phyloP scores from a whole-genome alignment of 2,113 vertebrate species.

The Amphiprion ocellaris region DNA sequence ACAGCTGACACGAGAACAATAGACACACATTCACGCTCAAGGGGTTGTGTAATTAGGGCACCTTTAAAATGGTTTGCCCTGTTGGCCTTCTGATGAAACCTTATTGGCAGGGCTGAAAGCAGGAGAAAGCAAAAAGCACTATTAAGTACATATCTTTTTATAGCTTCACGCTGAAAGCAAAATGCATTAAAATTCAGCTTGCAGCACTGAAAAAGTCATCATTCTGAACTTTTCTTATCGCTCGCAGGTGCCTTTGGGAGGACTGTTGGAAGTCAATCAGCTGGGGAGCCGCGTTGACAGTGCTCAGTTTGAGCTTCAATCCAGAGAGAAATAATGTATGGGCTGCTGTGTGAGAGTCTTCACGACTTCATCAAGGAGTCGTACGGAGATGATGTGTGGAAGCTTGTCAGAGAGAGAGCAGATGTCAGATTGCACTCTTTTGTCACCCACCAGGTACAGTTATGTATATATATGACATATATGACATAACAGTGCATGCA shows the following conservation, averaged over 20 bases:
- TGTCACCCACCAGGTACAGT: constrained; percentile 82
- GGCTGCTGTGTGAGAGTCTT: constrained; percentile 85
- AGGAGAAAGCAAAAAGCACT: constrained; percentile 24
- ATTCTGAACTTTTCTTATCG: constrained; percentile 47
- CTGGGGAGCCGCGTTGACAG: constrained; percentile 46
- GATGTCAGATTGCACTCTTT: constrained; percentile 85
- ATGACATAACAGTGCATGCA: background rate
- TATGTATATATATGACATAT: too few species aligned
- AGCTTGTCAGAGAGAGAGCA: constrained; percentile 83
- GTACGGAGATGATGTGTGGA: constrained; percentile 85
- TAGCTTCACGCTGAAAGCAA: constrained; percentile 54
- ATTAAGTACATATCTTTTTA: constrained; percentile 40
- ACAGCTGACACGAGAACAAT: constrained; percentile 81
- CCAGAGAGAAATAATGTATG: constrained; percentile 77
- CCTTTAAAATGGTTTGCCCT: constrained; percentile 69
- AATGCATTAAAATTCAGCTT: constrained; percentile 69
- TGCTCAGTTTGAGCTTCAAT: constrained; percentile 53
- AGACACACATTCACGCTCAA: constrained; percentile 47
- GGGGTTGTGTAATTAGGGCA: constrained; percentile 49
- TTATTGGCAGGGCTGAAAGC: constrained; percentile 39
- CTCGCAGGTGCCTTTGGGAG: constrained; percentile 73
- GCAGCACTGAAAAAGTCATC: constrained; percentile 43
- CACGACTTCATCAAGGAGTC: constrained; percentile 87
- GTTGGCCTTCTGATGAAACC: constrained; percentile 65
- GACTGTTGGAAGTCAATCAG: constrained; percentile 64